Conservation (phyloP, 2,113 vertebrate species). For the Sinocyclocheilus anshuiensis region DNA sequence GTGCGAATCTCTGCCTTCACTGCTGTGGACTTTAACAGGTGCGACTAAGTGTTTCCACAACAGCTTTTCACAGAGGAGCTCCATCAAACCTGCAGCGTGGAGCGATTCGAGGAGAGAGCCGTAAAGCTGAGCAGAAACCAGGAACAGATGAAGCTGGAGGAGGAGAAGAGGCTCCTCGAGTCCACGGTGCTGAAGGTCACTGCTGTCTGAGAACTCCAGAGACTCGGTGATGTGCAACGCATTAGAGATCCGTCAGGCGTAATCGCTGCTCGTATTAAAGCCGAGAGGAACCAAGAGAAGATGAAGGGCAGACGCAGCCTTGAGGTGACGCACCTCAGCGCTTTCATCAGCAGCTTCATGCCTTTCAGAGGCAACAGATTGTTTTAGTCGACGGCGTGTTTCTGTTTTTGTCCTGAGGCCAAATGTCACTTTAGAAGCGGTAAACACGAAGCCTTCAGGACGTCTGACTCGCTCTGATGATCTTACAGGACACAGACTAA, state of each 20-base stretch:
- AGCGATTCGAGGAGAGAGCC: background rate
- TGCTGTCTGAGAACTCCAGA: background rate
- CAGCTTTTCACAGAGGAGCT: background rate
- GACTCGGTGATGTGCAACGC: background rate
- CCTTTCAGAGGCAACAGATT: constrained; percentile 20
- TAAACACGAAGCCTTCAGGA: constrained; percentile 1
- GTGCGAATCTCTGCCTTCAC: background rate
- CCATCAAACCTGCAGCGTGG: background rate
- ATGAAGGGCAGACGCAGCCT: constrained; percentile 23
- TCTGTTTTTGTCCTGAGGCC: constrained; percentile 13
- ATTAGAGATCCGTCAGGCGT: background rate
- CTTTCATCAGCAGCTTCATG: constrained; percentile 2
- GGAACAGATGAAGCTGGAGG: background rate
- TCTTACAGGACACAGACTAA: background rate
- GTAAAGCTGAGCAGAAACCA: background rate
- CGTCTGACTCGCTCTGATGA: background rate
- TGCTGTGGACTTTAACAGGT: background rate
- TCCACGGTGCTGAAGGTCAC: background rate
- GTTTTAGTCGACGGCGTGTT: background rate
- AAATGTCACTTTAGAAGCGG: background rate
- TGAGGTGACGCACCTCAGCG: background rate
- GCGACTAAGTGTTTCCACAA: background rate
- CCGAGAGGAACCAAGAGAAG: background rate
- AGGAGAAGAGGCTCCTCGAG: background rate
- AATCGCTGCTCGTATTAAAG: background rate